phyloP scores from a whole-genome alignment of 2,797 vertebrate species.

The Centropyge bicolor region DNA sequence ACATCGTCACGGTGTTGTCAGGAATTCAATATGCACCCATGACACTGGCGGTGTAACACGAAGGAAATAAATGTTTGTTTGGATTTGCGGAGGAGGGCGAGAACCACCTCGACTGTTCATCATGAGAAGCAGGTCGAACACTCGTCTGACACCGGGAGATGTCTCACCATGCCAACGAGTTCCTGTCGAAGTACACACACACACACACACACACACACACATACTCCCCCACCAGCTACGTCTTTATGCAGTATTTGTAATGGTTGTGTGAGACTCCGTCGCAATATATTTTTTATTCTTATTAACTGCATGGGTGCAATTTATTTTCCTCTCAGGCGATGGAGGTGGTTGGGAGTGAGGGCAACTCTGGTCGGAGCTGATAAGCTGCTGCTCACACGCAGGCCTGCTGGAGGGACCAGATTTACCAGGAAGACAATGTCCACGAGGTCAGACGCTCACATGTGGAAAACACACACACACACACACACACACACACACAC shows the following conservation, averaged over 20 bases:
- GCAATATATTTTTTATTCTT: slow-evolving; percentile 93
- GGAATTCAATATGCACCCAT: slow-evolving; percentile 80
- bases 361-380: slow-evolving; percentile 93
- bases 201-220: slow-evolving; percentile 50
- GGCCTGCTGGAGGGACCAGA: slow-evolving; percentile 90
- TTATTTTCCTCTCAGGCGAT: slow-evolving; percentile 97
- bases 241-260: slow-evolving; percentile 85
- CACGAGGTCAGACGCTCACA: slow-evolving; percentile 83
- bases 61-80: slow-evolving; percentile 81
- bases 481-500: slow-evolving; percentile 21
- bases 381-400: slow-evolving; percentile 89
- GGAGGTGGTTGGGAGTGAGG: slow-evolving; percentile 83
- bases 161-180: slow-evolving; percentile 71
- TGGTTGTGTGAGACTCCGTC: slow-evolving; percentile 89
- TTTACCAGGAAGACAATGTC: slow-evolving; percentile 94
- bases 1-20: slow-evolving; percentile 71
- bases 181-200: slow-evolving; percentile 66
- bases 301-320: slow-evolving; percentile 96
- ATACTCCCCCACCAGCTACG: slow-evolving; percentile 48
- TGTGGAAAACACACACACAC: slow-evolving; percentile 27
- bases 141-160: slow-evolving; percentile 45
- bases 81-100: slow-evolving; percentile 55
- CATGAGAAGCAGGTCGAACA: slow-evolving; percentile 57
- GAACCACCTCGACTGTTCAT: slow-evolving; percentile 66
- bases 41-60: slow-evolving; percentile 69